Evolutionary conservation across 2,797 vertebrate genomes (phyloP), one percentile per base, ranked within the genome.

Genomic region (Pteropus rufus): DNA sequence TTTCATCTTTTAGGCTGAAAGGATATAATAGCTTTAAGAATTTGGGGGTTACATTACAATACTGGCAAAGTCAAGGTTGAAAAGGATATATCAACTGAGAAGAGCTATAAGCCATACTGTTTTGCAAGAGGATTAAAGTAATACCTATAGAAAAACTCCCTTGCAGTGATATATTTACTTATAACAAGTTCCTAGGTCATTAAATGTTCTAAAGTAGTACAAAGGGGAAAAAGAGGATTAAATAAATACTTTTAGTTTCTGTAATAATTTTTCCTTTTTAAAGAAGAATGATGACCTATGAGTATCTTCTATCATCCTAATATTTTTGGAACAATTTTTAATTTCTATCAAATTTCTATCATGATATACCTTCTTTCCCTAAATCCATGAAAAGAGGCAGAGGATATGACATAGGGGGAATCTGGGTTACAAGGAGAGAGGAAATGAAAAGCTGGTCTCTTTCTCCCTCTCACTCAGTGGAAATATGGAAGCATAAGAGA

Each of bases 251-350:
- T 80, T 79, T 18, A 75, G 34, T 2, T 72, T 39, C 11, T 77
- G 7, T 82, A 41, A 81, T 86, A 60, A 34, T 34, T 90, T 96
- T 89, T 67, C 19, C 41, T 34, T 89, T 94, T 81, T 64, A 92
- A 72, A 56, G 36, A 4, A 94, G 11, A 77, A 2, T 39, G 64
- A 34, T 26, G 24, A 10, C 11, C 31, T 41, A 34, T 36, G 18
- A 26, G 24, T 62, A 64, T 70, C 49, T 49, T 19, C 19, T 36
- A 76, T n/a, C 10, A 76, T n/a, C 7, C 56, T n/a, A 76, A 52
- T n/a, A 84, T 62, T 82, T 76, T 92, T 76, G 11, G 36, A 89
- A 44, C 77, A 81, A 87, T 60, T 64, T 84, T 81, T 77, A 82
- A 72, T 64, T 3, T n/a, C 21, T 89, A 75, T 3, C 12, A 67